Conservation (phyloP, 2,113 vertebrate species). For the Tylochromis polylepis region DNA sequence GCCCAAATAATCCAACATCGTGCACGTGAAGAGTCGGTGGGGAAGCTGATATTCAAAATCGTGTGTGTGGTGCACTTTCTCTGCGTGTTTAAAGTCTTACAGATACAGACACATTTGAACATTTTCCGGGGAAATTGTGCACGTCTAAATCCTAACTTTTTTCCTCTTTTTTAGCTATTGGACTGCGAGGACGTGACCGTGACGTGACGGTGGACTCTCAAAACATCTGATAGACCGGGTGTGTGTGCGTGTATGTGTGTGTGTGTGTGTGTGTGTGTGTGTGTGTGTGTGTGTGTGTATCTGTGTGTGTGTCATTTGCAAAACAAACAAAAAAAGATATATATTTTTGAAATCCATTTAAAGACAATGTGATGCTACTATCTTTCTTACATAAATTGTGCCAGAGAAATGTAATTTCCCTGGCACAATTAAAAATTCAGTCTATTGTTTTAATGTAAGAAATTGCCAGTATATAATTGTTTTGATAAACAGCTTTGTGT, state of each 20-base stretch:
- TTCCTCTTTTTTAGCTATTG: constrained; percentile 16
- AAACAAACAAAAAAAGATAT: background rate
- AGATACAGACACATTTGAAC: background rate
- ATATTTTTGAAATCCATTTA: background rate
- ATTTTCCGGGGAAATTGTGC: background rate
- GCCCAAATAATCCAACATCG: background rate
- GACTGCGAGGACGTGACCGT: background rate
- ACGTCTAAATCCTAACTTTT: constrained; percentile 2
- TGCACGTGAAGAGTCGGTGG: background rate
- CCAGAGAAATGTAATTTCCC: background rate
- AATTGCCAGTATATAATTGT: background rate
- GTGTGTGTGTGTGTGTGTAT: too few relatives aligned
- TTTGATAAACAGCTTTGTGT: background rate
- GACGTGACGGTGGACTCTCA: background rate
- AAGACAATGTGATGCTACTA: background rate
- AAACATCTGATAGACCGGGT: background rate
- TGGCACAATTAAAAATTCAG: background rate
- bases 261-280: background rate
- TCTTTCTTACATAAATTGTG: background rate
- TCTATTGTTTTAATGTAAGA: background rate
- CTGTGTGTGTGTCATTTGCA: background rate
- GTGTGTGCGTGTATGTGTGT: background rate
- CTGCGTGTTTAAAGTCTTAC: background rate
- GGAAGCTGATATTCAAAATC: background rate
- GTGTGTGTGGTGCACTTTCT: background rate